Conservation (phyloP, 2,113 vertebrate species). For the Epinephelus fuscoguttatus region DNA sequence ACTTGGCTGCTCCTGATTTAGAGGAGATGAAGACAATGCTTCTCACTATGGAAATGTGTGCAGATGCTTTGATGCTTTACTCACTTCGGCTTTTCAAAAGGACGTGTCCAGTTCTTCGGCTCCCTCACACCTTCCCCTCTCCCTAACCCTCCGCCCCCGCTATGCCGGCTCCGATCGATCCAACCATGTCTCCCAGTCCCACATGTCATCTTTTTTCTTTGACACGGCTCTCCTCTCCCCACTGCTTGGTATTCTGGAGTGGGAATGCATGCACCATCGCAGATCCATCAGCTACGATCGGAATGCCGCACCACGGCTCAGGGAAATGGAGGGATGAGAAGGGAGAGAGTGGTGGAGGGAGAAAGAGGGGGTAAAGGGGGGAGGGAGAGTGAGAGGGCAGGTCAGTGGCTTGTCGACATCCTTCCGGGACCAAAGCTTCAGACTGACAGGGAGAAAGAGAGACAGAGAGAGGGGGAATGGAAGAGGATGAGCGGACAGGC, state of each 20-base stretch:
- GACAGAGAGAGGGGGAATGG: neutral
- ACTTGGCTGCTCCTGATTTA: constrained; percentile 57
- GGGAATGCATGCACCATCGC: constrained; percentile 78
- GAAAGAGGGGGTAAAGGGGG: constrained; percentile 13
- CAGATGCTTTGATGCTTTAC: constrained; percentile 80
- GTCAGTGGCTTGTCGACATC: constrained; percentile 73
- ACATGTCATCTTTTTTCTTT: constrained; percentile 85
- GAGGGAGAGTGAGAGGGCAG: constrained; percentile 49
- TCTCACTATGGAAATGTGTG: constrained; percentile 46
- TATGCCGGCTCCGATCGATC: constrained; percentile 77
- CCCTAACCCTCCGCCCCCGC: constrained; percentile 35
- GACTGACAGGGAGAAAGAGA: constrained; percentile 40
- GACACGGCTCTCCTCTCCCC: constrained; percentile 72
- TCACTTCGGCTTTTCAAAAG: constrained; percentile 75
- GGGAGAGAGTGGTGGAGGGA: constrained; percentile 26
- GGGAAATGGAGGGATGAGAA: constrained; percentile 75
- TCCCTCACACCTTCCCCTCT: constrained; percentile 53
- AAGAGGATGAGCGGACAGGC: neutral
- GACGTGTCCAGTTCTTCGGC: constrained; percentile 66
- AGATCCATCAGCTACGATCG: constrained; percentile 83
- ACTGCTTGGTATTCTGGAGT: constrained; percentile 85
- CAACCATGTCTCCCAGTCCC: constrained; percentile 80
- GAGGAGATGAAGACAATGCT: constrained; percentile 66
- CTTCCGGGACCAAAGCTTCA: constrained; percentile 65
- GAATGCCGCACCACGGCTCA: constrained; percentile 78